Evolutionary conservation across 1,140 invertebrate species (phyloP), one percentile per base, ranked within the genome.

Genomic region (Ridgeia piscesae): DNA sequence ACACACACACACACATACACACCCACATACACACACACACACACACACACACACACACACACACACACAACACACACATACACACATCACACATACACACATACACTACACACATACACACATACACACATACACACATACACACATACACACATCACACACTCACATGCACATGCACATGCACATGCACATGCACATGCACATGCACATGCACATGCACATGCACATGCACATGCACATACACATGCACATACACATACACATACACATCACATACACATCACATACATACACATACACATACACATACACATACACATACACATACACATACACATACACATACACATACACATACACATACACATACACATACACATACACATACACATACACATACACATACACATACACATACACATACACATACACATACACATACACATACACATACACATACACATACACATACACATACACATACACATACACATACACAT

Each of bases 11-110:
- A 42, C 42, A 42, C 42, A 42, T 42, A 4, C 4, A 6, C 4
- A 42, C 42, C 42, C 42, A 42, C 4, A 6, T 42, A 42, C 42
- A 42, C 42, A 42, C 42, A 42, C 42, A 90, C 31, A 90, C 31
- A 33, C 31, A 90, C 31, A 33, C 31, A 90, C 89, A 27, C 89
- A 90, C 31, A n/a, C 89, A 27, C 31, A 90, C 89, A 27, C 31
- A 90, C 89, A 90, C 31, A 90, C 89, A 90, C 31, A 33, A 90
- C 31, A 90, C 31, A 33, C 89, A 33, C 11, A 90, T n/a, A 90
- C 89, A 90, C 31, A 33, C 89, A 90, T n/a, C n/a, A 33, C 33
- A 33, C 89, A 33, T 33, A 90, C 89, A 90, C 89, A 33, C 31
- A 90, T 14, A 33, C 89, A 90, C n/a, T 33, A 90, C 31, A n/a